A percentile compares a stretch with the other conserved stretches of the same genome.
Evolutionary conservation across 2,113 vertebrate genomes (phyloP).

Genomic region (Smithornis capensis): DNA sequence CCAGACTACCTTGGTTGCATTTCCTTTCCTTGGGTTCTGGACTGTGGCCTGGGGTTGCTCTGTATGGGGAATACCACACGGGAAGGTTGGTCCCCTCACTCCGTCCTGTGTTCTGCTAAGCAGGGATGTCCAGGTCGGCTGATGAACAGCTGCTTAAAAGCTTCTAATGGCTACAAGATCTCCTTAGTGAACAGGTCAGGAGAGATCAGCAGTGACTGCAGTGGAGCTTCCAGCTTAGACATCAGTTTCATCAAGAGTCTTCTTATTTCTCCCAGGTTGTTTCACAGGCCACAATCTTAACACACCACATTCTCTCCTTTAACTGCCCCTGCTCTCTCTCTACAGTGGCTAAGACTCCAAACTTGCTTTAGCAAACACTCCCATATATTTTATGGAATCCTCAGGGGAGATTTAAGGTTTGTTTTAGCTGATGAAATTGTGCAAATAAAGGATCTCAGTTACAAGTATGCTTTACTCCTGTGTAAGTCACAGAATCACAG

Average conservation of each 20-base stretch:
- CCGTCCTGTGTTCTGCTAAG: neutral
- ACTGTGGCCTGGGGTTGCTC: slow-evolving; percentile 64
- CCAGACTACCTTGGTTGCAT: slow-evolving; percentile 67
- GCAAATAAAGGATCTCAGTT: neutral
- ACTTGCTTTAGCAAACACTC: neutral
- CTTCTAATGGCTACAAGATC: neutral
- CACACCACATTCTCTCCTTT: neutral
- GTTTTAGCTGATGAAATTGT: neutral
- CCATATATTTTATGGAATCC: neutral
- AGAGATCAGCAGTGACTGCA: neutral
- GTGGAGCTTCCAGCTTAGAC: neutral
- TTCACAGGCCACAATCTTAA: neutral
- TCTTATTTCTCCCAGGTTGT: neutral
- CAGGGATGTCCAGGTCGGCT: neutral
- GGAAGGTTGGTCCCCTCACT: slow-evolving; percentile 40
- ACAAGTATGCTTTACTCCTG: neutral
- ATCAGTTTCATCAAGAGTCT: neutral
- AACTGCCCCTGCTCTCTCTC: neutral
- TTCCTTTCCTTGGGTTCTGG: slow-evolving; percentile 67
- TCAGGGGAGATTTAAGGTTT: neutral
- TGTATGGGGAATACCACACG: slow-evolving; percentile 60
- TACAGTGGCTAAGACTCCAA: neutral
- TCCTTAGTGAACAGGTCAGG: neutral
- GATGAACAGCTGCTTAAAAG: neutral
- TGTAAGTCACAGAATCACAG: neutral